Evolutionary conservation across 2,113 vertebrate species (phyloP).

Genomic region (Xenus cinereus): DNA sequence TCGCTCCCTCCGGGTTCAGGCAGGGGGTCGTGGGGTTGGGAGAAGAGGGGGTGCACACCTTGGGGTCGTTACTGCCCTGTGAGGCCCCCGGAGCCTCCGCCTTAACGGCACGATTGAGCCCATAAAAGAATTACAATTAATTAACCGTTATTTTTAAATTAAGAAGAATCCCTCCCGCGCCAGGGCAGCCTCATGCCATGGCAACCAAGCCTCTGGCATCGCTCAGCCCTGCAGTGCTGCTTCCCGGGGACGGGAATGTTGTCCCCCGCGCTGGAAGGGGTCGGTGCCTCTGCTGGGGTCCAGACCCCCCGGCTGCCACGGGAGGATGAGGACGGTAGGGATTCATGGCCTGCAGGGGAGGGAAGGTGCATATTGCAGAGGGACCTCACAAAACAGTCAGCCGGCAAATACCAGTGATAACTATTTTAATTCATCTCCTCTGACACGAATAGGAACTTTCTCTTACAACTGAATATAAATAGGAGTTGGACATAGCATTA

Average conservation of each 20-base stretch:
- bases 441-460: conserved; percentile 64
- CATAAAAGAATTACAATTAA: not conserved
- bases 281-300: not conserved
- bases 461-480: conserved; percentile 72
- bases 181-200: not conserved
- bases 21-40: not conserved
- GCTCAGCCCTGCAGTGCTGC: fast-evolving
- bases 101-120: not conserved
- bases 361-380: not conserved
- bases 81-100: fast-evolving
- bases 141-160: not conserved
- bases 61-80: fast-evolving
- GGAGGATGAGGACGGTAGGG: fast-evolving
- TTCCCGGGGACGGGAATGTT: fast-evolving
- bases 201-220: not conserved
- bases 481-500: conserved; percentile 67
- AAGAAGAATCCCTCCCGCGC: not conserved
- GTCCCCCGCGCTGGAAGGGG: not conserved
- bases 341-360: fast-evolving
- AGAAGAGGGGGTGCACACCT: fast-evolving
- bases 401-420: conserved; percentile 31
- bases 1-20: not conserved
- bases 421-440: conserved; percentile 54
- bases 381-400: not conserved
- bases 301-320: fast-evolving